Percentiles rank a stretch among this genome's conserved stretches.
These are phyloP conservation scores for Salvator merianae DNA, from an alignment of 2,113 vertebrate species.

Conservation along the genomic window DNA sequence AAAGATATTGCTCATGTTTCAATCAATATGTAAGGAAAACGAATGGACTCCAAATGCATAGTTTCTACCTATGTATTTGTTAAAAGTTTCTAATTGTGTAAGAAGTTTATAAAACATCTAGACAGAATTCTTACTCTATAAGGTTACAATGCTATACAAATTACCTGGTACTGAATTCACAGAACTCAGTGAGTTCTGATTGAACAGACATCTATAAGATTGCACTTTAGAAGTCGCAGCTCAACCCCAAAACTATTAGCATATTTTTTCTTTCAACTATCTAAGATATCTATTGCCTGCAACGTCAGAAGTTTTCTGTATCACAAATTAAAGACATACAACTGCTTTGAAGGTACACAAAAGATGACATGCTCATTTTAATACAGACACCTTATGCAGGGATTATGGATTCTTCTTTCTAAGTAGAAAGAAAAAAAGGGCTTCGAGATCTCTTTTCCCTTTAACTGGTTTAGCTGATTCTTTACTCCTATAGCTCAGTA, in stretches of 20 bases:
- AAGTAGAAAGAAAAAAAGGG: not conserved
- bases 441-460: not conserved
- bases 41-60: not conserved
- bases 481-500: not conserved
- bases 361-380: not conserved
- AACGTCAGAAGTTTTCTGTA: too few species aligned
- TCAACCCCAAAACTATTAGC: not conserved
- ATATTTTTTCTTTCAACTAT: not conserved
- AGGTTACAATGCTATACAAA: not conserved
- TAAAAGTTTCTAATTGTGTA: too few species aligned
- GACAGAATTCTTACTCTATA: not conserved
- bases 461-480: not conserved
- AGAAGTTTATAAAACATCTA: not conserved
- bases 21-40: not conserved
- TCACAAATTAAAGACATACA: not conserved
- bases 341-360: not conserved
- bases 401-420: too few species aligned
- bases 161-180: not conserved
- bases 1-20: conserved; percentile 22
- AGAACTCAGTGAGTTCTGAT: not conserved
- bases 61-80: not conserved
- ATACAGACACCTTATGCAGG: not conserved
- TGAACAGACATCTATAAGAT: not conserved
- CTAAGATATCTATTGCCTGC: not conserved
- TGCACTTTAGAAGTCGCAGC: not conserved